These are phyloP conservation scores for Apamea anceps DNA, from an alignment of 2,888 invertebrate species.

Conservation along the genomic window DNA sequence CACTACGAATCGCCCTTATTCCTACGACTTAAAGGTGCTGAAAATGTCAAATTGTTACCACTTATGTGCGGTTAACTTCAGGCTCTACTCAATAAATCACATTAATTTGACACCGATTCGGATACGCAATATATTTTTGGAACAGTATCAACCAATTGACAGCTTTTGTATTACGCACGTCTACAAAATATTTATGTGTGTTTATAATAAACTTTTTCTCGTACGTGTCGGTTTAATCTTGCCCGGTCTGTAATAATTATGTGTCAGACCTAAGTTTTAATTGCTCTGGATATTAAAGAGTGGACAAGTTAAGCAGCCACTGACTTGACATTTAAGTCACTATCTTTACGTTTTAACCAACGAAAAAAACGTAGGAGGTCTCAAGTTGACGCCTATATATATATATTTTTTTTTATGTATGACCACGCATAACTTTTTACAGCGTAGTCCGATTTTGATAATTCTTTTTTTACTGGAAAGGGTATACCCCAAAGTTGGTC, in stretches of 20 bases:
- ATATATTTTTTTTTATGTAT: no score
- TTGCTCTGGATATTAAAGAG: conserved; percentile 59
- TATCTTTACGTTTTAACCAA: no score
- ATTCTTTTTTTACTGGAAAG: no score
- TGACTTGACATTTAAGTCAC: conserved; percentile 52
- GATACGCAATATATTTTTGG: conserved; percentile 9
- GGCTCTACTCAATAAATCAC: conserved; percentile 26
- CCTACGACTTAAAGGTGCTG: no score
- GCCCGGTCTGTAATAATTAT: conserved; percentile 22
- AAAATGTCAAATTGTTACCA: neutral
- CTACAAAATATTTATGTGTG: conserved; percentile 5
- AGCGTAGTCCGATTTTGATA: no score
- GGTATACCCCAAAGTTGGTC: no score
- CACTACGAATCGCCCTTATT: neutral
- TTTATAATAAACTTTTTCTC: conserved; percentile 10
- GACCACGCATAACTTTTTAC: no score
- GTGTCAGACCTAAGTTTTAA: conserved; percentile 67
- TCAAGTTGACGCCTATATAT: no score
- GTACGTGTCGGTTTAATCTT: conserved; percentile 28
- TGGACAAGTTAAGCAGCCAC: conserved; percentile 28
- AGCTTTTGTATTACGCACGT: conserved; percentile 1
- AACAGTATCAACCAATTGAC: conserved; percentile 5
- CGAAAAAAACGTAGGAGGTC: no score
- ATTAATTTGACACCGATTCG: neutral
- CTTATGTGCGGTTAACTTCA: neutral